phyloP scores from a whole-genome alignment of 2,888 invertebrate genomes.

The Masnerella sp. region DNA sequence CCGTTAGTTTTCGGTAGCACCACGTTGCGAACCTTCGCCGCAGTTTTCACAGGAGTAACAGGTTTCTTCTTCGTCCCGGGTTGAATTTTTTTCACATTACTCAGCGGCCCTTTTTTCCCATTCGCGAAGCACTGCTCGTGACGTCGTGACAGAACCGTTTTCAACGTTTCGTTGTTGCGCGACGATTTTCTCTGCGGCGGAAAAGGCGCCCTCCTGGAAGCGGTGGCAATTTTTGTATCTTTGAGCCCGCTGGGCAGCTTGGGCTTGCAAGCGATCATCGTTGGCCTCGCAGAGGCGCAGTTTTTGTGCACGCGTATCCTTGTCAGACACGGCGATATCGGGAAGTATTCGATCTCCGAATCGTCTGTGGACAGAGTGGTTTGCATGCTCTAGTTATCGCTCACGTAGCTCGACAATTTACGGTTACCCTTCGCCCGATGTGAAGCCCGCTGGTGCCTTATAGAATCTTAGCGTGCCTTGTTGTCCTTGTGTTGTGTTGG shows the following conservation, averaged over 20 bases:
- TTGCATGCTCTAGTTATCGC: slow-evolving; percentile 57
- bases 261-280: slow-evolving; percentile 81
- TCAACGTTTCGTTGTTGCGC: slow-evolving; percentile 84
- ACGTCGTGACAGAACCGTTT: slow-evolving; percentile 76
- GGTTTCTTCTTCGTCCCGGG: too few relatives aligned
- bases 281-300: slow-evolving; percentile 75
- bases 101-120: too few relatives aligned
- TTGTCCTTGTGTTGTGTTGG: slow-evolving; percentile 64
- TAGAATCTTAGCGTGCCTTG: slow-evolving; percentile 65
- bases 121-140: slow-evolving; percentile 80
- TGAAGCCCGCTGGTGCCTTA: slow-evolving; percentile 63
- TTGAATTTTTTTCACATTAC: too few relatives aligned
- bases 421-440: slow-evolving; percentile 69
- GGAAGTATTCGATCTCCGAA: slow-evolving; percentile 88
- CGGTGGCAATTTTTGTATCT: too few relatives aligned
- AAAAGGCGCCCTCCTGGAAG: slow-evolving; percentile 82
- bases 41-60: slow-evolving; percentile 33
- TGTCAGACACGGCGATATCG: slow-evolving; percentile 88
- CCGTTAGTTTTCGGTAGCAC: too few relatives aligned
- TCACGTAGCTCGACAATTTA: slow-evolving; percentile 54
- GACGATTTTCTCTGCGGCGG: slow-evolving; percentile 88
- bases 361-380: slow-evolving; percentile 83
- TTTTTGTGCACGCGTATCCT: slow-evolving; percentile 88
- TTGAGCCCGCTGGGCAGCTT: slow-evolving; percentile 63
- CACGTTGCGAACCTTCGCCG: too few relatives aligned